These are phyloP conservation scores for Hyposmocoma kahamanoa DNA, from an alignment of 1,140 invertebrate genomes.

Conservation along the genomic window DNA sequence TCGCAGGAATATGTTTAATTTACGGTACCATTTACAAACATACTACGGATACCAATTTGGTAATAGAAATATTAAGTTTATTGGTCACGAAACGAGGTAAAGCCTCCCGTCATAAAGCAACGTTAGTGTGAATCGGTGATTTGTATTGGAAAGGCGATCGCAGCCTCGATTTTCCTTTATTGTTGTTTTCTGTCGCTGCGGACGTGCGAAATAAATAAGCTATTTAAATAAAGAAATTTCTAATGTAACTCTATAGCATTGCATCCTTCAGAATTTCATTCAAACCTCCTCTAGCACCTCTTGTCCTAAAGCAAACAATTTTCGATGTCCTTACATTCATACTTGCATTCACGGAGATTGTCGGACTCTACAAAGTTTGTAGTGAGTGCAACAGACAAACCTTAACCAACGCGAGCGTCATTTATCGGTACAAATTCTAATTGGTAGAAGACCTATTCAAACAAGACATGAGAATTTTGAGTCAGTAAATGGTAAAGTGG, in stretches of 20 bases:
- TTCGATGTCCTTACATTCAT: conserved; percentile 49
- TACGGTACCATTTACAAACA: neutral
- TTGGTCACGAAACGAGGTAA: conserved; percentile 43
- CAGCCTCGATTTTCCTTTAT: neutral
- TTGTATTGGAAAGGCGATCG: neutral
- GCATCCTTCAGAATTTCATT: too few relatives aligned
- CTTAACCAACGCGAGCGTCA: conserved; percentile 38
- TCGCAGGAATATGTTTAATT: conserved; percentile 4
- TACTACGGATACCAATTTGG: conserved; percentile 1
- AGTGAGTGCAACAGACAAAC: conserved; percentile 43
- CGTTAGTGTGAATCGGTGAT: neutral
- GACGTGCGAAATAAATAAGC: too few relatives aligned
- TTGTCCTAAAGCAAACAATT: conserved; percentile 53
- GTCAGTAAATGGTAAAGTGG: conserved; percentile 69
- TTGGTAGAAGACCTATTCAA: conserved; percentile 70
- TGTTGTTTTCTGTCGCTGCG: neutral
- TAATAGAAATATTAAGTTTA: conserved; percentile 23
- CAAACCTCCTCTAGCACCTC: conserved; percentile 26
- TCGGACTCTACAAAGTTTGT: conserved; percentile 48
- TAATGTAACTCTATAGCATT: too few relatives aligned
- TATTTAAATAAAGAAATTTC: too few relatives aligned
- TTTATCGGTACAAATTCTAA: conserved; percentile 69
- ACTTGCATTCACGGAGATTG: conserved; percentile 33
- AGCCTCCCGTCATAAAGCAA: conserved; percentile 18
- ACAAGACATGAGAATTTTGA: conserved; percentile 68